A percentile compares a stretch with the other conserved stretches of the same genome.
Evolutionary conservation across 2,797 vertebrate species (phyloP).

Genomic region (Parotocinclus haroldoi): DNA sequence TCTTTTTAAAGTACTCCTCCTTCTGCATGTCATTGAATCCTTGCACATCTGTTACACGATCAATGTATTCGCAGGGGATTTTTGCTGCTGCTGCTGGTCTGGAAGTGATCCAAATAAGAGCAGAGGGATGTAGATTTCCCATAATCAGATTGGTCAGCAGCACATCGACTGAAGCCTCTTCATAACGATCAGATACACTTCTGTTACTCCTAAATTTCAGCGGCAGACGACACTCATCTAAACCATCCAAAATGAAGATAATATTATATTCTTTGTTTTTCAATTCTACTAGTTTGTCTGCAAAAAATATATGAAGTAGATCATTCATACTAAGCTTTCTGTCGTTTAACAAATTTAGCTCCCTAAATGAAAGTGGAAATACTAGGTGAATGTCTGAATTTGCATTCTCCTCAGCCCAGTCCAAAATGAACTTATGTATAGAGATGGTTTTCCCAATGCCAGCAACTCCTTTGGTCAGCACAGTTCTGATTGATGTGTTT

Average conservation of each 20-base stretch:
- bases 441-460: no score
- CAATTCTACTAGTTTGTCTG: no score
- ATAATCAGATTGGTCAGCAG: conserved; percentile 1
- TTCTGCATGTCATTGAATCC: conserved; percentile 10
- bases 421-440: no score
- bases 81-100: not conserved
- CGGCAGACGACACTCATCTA: not conserved
- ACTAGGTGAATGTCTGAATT: no score
- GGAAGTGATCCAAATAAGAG: conserved; percentile 9
- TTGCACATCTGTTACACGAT: conserved; percentile 6
- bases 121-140: conserved; percentile 1
- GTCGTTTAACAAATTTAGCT: no score
- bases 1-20: conserved; percentile 11
- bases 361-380: no score
- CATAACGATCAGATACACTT: not conserved
- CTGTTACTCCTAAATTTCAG: conserved; percentile 1
- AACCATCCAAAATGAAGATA: conserved; percentile 3
- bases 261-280: not conserved
- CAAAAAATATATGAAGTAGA: no score
- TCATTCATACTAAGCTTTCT: no score
- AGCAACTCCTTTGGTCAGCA: no score
- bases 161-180: not conserved
- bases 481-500: no score
- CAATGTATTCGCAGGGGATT: not conserved
- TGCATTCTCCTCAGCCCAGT: no score